Base-by-base conservation (phyloP, 2,888 invertebrate genomes). In the Alentia gelatinosa region DNA sequence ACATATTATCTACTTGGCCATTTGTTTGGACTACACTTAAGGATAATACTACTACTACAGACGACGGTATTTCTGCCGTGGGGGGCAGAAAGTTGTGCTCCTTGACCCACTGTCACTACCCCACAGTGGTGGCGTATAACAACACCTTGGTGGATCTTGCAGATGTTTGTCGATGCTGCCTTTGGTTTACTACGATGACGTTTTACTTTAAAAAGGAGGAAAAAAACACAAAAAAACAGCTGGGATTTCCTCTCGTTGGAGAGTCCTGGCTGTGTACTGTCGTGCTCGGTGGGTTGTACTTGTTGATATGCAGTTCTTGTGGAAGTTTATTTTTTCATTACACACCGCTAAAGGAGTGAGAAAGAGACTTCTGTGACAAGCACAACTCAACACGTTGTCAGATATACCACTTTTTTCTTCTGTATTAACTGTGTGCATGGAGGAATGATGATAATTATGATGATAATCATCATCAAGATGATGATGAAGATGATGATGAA, bases 1-100 rank as follows among this genome's bases (percentile, higher is more conserved):
- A 86, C 86, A 86, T 86, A 86, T 86, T 86, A 86, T 86, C 86
- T 86, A 86, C 86, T 86, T 86, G 86, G 47, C 86, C 86, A 86
- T 86, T 47, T 50, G 50, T 47, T 86, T 86, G 86, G 47, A 86
- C 50, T 86, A 86, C 50, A 83, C 83, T 83, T 83, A 83, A 83
- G 83, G 83, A 83, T 83, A 40, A 83, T 83, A 30, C 37, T 75
- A 30, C 37, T 75, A 37, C 35, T 83, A 83, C 83, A 83, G 39
- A 83, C n/a, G 50, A 35, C 33, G 26, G 86, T 86, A 26, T n/a
- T n/a, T 19, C 47, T 86, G 86, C 79, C 9, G 47, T 12, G 30
- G 47, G 86, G 86, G 15, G 86, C 86, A 42, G 42, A 47, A 19
- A 47, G 86, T 47, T 86, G 50, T 50, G 86, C 47, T 40, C 83